Percentiles rank a stretch among this genome's conserved stretches.
phyloP scores from a whole-genome alignment of 1,140 invertebrate species.

The Laupala kohalensis region DNA sequence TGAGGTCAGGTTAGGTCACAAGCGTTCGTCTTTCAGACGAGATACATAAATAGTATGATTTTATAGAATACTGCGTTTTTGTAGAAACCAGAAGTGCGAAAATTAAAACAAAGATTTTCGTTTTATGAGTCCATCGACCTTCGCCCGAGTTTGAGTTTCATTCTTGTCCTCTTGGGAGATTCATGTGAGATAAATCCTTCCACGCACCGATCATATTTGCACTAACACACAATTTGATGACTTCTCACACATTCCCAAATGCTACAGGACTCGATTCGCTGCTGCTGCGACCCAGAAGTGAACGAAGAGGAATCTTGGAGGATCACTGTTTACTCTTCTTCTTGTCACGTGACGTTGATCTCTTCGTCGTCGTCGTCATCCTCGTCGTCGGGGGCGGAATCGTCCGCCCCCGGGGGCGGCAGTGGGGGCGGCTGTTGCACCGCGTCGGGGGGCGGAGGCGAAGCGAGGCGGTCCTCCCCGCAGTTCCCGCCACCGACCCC shows the following conservation, averaged over 20 bases:
- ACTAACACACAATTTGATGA: neutral
- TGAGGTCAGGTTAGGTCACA: too few species aligned
- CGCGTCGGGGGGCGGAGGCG: slow-evolving; percentile 21
- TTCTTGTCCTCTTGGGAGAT: neutral
- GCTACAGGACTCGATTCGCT: neutral
- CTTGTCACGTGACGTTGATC: slow-evolving; percentile 67
- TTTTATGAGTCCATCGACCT: too few species aligned
- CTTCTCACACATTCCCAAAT: neutral
- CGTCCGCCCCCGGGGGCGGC: slow-evolving; percentile 26
- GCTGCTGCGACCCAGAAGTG: too few species aligned
- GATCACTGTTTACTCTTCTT: neutral
- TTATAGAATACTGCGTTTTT: too few species aligned
- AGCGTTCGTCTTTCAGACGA: too few species aligned
- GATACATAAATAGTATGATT: too few species aligned
- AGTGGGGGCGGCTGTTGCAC: slow-evolving; percentile 7
- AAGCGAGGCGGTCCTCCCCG: slow-evolving; percentile 24
- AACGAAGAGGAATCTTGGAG: neutral
- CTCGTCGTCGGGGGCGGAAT: slow-evolving; percentile 54
- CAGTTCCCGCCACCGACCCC: slow-evolving; percentile 17
- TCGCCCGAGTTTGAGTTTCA: neutral
- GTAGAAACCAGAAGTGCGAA: too few species aligned
- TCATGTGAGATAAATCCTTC: neutral
- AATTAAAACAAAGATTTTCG: too few species aligned
- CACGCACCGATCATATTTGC: neutral
- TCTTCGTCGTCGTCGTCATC: slow-evolving; percentile 63